phyloP scores from a whole-genome alignment of 2,888 invertebrate species.

The Amblyjoppa fuscipennis region DNA sequence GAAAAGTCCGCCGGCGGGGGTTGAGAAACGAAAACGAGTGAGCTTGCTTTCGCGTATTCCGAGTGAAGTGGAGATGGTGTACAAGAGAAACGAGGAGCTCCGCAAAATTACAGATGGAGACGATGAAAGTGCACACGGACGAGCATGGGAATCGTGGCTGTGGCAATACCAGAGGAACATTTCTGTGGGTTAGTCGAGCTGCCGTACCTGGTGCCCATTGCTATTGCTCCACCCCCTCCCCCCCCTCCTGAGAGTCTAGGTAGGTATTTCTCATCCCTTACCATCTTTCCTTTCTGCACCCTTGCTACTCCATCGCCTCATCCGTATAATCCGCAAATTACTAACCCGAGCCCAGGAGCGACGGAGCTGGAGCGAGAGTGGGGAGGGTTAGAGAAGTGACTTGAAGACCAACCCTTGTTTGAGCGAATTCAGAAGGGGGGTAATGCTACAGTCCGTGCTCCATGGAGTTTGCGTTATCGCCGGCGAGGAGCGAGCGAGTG shows the following conservation, averaged over 20 bases:
- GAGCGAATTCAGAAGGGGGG: slow-evolving; percentile 77
- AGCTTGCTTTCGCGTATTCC: slow-evolving; percentile 50
- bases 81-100: slow-evolving; percentile 66
- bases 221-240: slow-evolving; percentile 33
- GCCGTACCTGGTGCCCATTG: slow-evolving; percentile 42
- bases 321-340: slow-evolving; percentile 82
- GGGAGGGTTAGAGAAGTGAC: slow-evolving; percentile 65
- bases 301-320: slow-evolving; percentile 52
- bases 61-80: slow-evolving; percentile 47
- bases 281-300: slow-evolving; percentile 23
- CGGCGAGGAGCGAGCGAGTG: slow-evolving; percentile 71
- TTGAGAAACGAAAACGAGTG: slow-evolving; percentile 35
- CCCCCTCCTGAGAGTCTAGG: background rate
- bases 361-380: slow-evolving; percentile 5
- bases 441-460: slow-evolving; percentile 71
- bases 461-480: slow-evolving; percentile 69
- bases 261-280: slow-evolving; percentile 33
- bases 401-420: slow-evolving; percentile 80
- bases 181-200: slow-evolving; percentile 65
- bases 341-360: slow-evolving; percentile 75
- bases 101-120: slow-evolving; percentile 79
- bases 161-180: slow-evolving; percentile 48
- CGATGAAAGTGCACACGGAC: slow-evolving; percentile 60
- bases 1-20: slow-evolving; percentile 48
- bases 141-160: slow-evolving; percentile 31